Percentiles rank a stretch among this genome's conserved stretches.
These are phyloP conservation scores for Ricordea florida DNA, from an alignment of 92 coral and sea anemone genomes.

Conservation along the genomic window DNA sequence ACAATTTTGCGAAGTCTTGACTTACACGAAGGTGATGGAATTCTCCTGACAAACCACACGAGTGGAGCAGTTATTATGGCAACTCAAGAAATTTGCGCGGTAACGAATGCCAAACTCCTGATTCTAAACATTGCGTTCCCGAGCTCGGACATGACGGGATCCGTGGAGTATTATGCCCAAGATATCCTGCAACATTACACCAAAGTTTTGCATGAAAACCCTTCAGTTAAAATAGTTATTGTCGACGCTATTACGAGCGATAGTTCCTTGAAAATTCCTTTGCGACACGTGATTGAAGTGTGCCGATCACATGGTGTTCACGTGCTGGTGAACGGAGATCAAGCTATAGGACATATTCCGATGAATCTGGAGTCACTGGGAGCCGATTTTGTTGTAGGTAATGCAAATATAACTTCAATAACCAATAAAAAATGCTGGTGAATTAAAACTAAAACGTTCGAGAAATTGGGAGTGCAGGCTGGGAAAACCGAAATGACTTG, in stretches of 20 bases:
- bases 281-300: slow-evolving; percentile 44
- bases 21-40: slow-evolving; percentile 37
- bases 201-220: slow-evolving; percentile 54
- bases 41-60: slow-evolving; percentile 61
- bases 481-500: too few species aligned
- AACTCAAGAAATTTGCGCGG: slow-evolving; percentile 43
- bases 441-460: too few species aligned
- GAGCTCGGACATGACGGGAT: slow-evolving; percentile 38
- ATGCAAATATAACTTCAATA: too few species aligned
- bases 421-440: too few species aligned
- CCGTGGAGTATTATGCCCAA: slow-evolving; percentile 38
- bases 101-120: slow-evolving; percentile 49
- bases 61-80: slow-evolving; percentile 49
- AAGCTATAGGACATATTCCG: slow-evolving; percentile 66
- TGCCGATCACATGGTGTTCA: slow-evolving; percentile 55
- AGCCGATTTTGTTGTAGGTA: slow-evolving; percentile 72
- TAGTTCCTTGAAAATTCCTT: slow-evolving; percentile 52
- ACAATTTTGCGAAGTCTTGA: slow-evolving; percentile 45
- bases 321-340: slow-evolving; percentile 69
- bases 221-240: slow-evolving; percentile 47
- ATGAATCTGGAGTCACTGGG: slow-evolving; percentile 58
- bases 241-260: slow-evolving; percentile 51
- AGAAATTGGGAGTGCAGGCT: too few species aligned
- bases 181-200: slow-evolving; percentile 60
- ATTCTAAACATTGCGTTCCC: slow-evolving; percentile 59